Evolutionary conservation across 2,888 invertebrate genomes (phyloP).

Genomic region (Himalopsyche kuldschensis): DNA sequence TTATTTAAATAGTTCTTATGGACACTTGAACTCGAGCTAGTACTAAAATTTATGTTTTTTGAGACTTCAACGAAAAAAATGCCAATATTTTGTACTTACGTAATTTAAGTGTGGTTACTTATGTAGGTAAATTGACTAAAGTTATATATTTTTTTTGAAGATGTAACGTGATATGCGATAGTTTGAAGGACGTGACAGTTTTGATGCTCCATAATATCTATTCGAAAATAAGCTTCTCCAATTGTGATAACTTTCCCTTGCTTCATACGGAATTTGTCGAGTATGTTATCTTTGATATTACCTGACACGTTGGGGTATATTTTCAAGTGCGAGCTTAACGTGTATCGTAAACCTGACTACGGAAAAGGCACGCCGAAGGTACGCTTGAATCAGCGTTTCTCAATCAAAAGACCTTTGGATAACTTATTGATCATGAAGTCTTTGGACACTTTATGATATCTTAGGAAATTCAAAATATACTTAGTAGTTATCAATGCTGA

Average conservation of each 20-base stretch:
- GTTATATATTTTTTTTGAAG: too few species aligned
- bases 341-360: not conserved
- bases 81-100: too few species aligned
- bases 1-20: too few species aligned
- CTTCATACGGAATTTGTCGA: not conserved
- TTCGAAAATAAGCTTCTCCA: not conserved
- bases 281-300: not conserved
- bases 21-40: too few species aligned
- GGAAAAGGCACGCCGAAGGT: not conserved
- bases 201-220: not conserved
- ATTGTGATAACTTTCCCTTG: not conserved
- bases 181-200: not conserved
- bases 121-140: too few species aligned
- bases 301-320: not conserved
- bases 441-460: too few species aligned
- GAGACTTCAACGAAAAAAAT: too few species aligned
- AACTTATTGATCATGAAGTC: not conserved
- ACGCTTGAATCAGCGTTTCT: not conserved
- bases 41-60: too few species aligned
- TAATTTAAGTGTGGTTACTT: too few species aligned
- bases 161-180: too few species aligned
- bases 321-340: not conserved
- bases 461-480: too few species aligned
- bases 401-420: not conserved
- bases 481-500: too few species aligned